A percentile compares a stretch with the other conserved stretches of the same genome.
Evolutionary conservation across 92 coral and sea anemone genomes (phyloP).

Genomic region (Parazoanthus swiftii): DNA sequence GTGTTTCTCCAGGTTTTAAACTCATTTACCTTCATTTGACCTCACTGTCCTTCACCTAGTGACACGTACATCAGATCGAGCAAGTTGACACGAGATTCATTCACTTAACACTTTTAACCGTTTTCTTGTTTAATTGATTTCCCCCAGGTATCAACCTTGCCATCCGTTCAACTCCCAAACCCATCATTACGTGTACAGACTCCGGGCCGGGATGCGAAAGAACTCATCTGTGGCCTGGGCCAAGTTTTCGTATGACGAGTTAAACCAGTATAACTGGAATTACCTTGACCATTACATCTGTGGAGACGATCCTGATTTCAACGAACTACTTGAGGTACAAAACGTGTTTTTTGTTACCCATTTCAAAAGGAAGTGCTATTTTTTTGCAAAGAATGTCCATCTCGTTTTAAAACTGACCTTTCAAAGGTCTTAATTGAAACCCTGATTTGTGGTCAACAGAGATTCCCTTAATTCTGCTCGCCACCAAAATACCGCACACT

Average conservation of each 20-base stretch:
- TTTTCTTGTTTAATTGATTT: neutral
- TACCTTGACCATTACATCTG: conserved; percentile 94
- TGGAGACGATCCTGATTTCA: conserved; percentile 72
- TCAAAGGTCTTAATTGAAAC: no score
- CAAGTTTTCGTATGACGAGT: conserved; percentile 70
- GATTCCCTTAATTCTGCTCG: no score
- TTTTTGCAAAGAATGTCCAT: no score
- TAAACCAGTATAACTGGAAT: conserved; percentile 93
- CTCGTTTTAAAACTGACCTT: no score
- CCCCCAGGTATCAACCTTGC: conserved; percentile 75
- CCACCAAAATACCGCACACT: no score
- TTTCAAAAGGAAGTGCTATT: no score
- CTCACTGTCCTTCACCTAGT: no score
- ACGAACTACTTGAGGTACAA: conserved; percentile 79
- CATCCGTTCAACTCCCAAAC: conserved; percentile 65
- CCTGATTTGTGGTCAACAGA: no score
- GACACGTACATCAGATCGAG: no score
- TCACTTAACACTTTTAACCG: neutral
- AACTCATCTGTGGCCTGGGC: conserved; percentile 45
- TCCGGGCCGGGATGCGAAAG: conserved; percentile 26
- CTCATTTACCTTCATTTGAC: no score
- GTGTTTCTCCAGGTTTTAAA: no score
- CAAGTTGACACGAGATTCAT: neutral
- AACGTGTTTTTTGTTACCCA: neutral
- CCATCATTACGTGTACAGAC: conserved; percentile 61